A percentile compares a stretch with the other conserved stretches of the same genome.
phyloP scores from a whole-genome alignment of 2,113 vertebrate genomes.

The Lampris megalopsis region DNA sequence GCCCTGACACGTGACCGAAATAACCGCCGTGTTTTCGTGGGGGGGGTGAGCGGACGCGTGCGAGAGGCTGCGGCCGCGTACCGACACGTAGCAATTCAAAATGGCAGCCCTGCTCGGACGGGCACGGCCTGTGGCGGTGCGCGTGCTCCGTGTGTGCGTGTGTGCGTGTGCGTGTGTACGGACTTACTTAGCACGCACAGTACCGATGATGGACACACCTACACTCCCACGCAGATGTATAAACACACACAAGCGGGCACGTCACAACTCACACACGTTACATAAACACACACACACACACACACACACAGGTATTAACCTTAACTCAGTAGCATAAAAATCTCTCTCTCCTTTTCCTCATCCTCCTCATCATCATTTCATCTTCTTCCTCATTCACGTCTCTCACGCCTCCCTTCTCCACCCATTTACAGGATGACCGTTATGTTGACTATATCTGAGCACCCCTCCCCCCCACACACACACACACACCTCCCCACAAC shows the following conservation, averaged over 20 bases:
- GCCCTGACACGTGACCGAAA: no score
- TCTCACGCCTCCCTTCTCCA: slow-evolving; percentile 30
- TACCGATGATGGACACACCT: neutral
- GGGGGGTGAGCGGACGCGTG: no score
- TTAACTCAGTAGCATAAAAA: neutral
- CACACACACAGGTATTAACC: neutral
- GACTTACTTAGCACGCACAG: no score
- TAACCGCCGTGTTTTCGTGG: no score
- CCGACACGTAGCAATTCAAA: no score
- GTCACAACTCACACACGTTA: no score
- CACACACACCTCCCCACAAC: no score
- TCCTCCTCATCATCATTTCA: neutral
- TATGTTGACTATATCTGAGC: slow-evolving; percentile 42
- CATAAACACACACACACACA: neutral
- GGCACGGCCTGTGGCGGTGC: no score
- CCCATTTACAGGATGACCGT: neutral
- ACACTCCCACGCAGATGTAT: neutral
- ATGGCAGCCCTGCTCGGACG: no score
- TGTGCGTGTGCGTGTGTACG: no score
- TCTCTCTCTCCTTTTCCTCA: slow-evolving; percentile 6
- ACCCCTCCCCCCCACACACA: neutral
- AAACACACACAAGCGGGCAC: neutral
- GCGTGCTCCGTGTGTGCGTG: no score
- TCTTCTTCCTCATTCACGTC: slow-evolving; percentile 1
- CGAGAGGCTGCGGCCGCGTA: no score